Base-by-base conservation (phyloP, 2,888 invertebrate genomes). In the Acleris laterana region DNA sequence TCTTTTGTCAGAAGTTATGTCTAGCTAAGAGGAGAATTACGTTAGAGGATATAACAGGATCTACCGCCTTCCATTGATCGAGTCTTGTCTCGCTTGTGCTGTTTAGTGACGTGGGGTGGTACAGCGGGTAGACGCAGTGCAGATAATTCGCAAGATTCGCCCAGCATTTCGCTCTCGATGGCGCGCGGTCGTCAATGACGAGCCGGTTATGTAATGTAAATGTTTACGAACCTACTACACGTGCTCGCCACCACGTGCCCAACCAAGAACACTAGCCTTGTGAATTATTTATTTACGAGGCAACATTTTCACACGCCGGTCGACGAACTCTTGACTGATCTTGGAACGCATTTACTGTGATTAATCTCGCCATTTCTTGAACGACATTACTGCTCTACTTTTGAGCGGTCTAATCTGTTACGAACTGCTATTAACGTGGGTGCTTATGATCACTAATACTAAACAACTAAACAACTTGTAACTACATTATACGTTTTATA, bases 241-340 rank as follows among this genome's bases (percentile, higher is more conserved):
- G 91, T 87, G 88, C 85, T 79, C 79, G 83, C 79, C 73, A 84
- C 89, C 92, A 90, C 91, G 92, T 90, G 90, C 89, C 87, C 85
- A 85, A 84, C 87, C 81, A 84, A 88, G 89, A 90, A 90, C 90
- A 91, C 92, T 91, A 93, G 92, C 92, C 92, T 93, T 93, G 92
- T 93, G 92, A 93, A 92, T 92, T 93, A 93, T 93, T 92, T 93
- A 93, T 93, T 93, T 93, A 91, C 92, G 92, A 91, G 80, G 79
- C 90, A 90, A 89, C 91, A 91, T 92, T 91, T 91, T 92, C 92
- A 90, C 92, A 92, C 92, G 92, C 87, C 89, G 92, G 92, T 91
- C 92, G 87, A 84, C 76, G 92, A 93, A 89, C 92, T 88, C 88
- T 78, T 77, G 82, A 86, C 83, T 89, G 89, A 88, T 92, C 91